Evolutionary conservation across 2,113 vertebrate species (phyloP), one percentile per base, ranked within the genome.

Genomic region (Elachura formosa): DNA sequence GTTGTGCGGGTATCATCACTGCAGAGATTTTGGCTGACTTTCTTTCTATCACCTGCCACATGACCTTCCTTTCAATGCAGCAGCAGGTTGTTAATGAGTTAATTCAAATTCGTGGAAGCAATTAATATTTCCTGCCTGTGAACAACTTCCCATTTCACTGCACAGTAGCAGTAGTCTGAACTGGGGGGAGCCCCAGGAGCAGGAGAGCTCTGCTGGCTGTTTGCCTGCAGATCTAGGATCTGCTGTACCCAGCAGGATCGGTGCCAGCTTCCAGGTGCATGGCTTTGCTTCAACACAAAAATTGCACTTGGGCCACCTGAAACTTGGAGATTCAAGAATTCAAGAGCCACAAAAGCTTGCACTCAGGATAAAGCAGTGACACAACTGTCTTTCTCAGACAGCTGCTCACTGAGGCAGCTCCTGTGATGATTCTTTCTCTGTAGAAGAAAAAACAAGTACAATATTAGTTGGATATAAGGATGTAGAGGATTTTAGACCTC

Each of bases 371-470:
- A 18, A 34, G 16, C 7, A 75, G 10, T 4, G 13, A 51, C 6
- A 68, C 40, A 78, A 25, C 8, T 29, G 11, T 43, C 3, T 9
- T 67, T 34, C 46, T 38, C 10, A 12, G 20, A 18, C 25, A 91
- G 36, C n/a, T 87, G 45, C 41, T 66, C 9, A 3, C 12, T 41
- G 23, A 34, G 62, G 34, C 3, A 49, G 11, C 7, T 43, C 12
- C 40, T 52, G n/a, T 56, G 17, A n/a, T 43, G 12, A 31, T 59
- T 28, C 11, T 58, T 38, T 61, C 13, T 62, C 28, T 10, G 24
- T 66, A 28, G 11, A 18, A 33, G 5, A 1, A 15, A 24, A 12
- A 26, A 20, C 10, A 0, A 55, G 34, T 20, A 28, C 4, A 0
- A 8, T 24, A 18, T 36, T 15, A 18, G 4, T 25, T 58, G n/a